Percentiles rank a stretch among this genome's conserved stretches.
phyloP scores from a whole-genome alignment of 2,113 vertebrate species.

The Oncorhynchus gorbuscha region DNA sequence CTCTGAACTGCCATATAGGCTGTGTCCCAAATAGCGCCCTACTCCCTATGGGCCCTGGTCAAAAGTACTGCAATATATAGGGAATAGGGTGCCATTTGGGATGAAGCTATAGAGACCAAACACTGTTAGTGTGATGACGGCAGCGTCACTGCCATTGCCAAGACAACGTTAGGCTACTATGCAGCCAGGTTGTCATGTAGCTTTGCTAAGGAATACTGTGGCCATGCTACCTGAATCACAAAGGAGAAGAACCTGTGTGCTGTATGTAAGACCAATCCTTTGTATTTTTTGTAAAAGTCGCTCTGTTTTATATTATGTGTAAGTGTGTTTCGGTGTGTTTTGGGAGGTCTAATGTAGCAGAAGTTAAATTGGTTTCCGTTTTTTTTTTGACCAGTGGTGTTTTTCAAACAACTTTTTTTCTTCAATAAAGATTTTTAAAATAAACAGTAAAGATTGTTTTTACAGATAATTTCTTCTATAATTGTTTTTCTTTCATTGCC shows the following conservation, averaged over 20 bases:
- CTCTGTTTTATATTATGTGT: conserved; percentile 38
- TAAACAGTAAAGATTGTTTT: conserved; percentile 24
- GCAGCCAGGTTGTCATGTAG: conserved; percentile 60
- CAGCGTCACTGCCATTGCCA: conserved; percentile 59
- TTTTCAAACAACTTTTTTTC: conserved; percentile 27
- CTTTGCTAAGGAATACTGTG: conserved; percentile 64
- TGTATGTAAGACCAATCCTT: conserved; percentile 57
- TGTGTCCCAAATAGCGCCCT: background rate
- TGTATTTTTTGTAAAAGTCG: conserved; percentile 51
- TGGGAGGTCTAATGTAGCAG: conserved; percentile 41
- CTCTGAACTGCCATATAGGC: background rate
- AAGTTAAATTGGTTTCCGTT: conserved; percentile 29
- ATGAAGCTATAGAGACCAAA: conserved; percentile 64
- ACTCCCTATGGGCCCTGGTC: conserved; percentile 1
- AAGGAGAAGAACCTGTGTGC: conserved; percentile 23
- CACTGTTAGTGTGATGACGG: conserved; percentile 72
- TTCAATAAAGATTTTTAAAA: conserved; percentile 35
- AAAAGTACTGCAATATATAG: too few species aligned
- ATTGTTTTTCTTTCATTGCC: conserved; percentile 63
- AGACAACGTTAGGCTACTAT: conserved; percentile 53
- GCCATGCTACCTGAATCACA: conserved; percentile 61
- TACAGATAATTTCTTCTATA: conserved; percentile 42
- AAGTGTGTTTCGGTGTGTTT: conserved; percentile 28
- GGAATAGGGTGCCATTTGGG: too few species aligned
- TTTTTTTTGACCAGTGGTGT: conserved; percentile 26